A percentile compares a stretch with the other conserved stretches of the same genome.
Conservation (phyloP, 2,888 invertebrate genomes). For the Malachius bipustulatus region DNA sequence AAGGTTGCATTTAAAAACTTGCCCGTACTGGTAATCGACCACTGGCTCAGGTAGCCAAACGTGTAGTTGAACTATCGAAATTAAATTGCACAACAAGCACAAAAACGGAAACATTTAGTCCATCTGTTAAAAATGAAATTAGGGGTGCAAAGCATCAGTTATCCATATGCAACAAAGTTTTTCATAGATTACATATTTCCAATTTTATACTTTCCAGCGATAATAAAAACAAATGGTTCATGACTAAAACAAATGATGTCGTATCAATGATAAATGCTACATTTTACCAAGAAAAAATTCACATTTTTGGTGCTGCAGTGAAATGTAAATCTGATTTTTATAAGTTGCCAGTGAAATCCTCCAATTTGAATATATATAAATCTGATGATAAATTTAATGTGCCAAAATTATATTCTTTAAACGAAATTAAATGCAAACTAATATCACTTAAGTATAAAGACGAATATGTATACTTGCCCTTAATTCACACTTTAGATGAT, state of each 20-base stretch:
- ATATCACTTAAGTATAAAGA: too few relatives aligned
- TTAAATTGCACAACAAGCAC: too few relatives aligned
- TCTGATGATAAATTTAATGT: not conserved
- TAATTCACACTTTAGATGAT: too few relatives aligned
- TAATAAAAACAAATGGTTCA: conserved; percentile 8
- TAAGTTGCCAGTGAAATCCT: conserved; percentile 7
- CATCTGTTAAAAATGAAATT: too few relatives aligned
- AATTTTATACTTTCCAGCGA: conserved; percentile 7
- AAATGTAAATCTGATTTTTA: conserved; percentile 9
- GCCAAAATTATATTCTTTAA: too few relatives aligned
- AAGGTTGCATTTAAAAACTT: too few relatives aligned
- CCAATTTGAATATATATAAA: conserved; percentile 8
- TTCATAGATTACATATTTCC: too few relatives aligned
- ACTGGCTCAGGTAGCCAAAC: conserved; percentile 12
- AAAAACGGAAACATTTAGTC: too few relatives aligned
- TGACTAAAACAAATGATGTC: conserved; percentile 8
- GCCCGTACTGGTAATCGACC: conserved; percentile 14
- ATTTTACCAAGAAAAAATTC: conserved; percentile 1
- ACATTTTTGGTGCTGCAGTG: conserved; percentile 8
- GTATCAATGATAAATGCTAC: conserved; percentile 7
- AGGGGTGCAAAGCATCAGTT: too few relatives aligned
- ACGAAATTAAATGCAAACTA: too few relatives aligned
- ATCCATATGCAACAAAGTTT: too few relatives aligned
- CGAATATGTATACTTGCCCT: too few relatives aligned
- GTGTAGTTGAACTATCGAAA: conserved; percentile 12